Percentiles rank a stretch among this genome's conserved stretches.
phyloP scores from a whole-genome alignment of 2,113 vertebrate genomes.

The Cottus gobio region DNA sequence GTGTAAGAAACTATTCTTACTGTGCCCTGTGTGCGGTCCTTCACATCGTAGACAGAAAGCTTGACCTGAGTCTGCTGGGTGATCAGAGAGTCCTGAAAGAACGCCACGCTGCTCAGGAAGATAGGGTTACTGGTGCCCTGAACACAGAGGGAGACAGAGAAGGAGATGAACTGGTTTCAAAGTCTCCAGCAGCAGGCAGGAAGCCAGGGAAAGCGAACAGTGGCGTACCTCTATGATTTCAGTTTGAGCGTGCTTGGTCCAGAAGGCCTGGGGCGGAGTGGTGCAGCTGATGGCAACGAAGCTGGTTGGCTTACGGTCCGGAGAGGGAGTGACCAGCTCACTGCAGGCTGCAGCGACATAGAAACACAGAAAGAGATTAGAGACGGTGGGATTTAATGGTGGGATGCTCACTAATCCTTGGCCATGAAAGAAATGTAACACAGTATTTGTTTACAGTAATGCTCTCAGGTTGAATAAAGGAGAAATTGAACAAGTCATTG shows the following conservation, averaged over 20 bases:
- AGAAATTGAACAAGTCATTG: neutral
- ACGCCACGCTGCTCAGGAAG: conserved; percentile 97
- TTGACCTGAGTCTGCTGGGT: conserved; percentile 99
- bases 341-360: conserved; percentile 89
- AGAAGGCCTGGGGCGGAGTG: conserved; percentile 99
- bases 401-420: conserved; percentile 46
- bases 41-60: conserved; percentile 97
- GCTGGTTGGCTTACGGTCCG: conserved; percentile 97
- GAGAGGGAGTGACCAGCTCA: conserved; percentile 92
- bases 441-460: conserved; percentile 1
- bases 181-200: neutral
- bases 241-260: conserved; percentile 98
- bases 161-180: neutral
- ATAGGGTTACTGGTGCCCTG: conserved; percentile 98
- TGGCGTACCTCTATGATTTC: conserved; percentile 96
- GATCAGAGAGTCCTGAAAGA: conserved; percentile 98
- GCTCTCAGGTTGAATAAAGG: conserved; percentile 1
- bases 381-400: conserved; percentile 48
- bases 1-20: too few species aligned
- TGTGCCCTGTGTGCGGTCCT: conserved; percentile 98
- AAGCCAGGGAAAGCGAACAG: neutral
- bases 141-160: neutral
- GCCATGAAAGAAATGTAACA: neutral
- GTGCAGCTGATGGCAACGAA: conserved; percentile 98
- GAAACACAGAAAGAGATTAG: conserved; percentile 56